Base-by-base conservation (phyloP, 1,140 invertebrate genomes). In the Trichomalopsis sarcophagae region DNA sequence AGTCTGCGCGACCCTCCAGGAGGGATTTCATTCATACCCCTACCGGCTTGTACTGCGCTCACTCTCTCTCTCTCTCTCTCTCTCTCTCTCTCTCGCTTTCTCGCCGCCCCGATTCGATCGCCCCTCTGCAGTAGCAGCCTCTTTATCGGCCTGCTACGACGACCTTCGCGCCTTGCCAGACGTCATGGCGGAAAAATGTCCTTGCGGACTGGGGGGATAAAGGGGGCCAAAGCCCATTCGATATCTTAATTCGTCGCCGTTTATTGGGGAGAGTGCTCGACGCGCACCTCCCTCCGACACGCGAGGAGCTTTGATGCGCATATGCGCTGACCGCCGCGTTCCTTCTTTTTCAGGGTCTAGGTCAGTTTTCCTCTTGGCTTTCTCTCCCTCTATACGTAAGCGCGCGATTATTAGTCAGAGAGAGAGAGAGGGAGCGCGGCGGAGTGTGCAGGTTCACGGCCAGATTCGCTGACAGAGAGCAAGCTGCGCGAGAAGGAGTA, bases 11-110 rank as follows among this genome's bases (percentile, higher is more conserved):
- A 91, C 91, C 90, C 91, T 92, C 90, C 89, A 89, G 87, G 90
- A 92, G 92, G 92, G 91, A 93, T 92, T 92, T 92, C 92, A 93
- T 93, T 93, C 92, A 92, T 93, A 89, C 88, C 89, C 87, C 90
- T 88, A 27, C 40, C 71, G 73, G 66, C 30, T 68, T 27, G 50
- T 55, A 55, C 50, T 55, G 33, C 14, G 13, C 17, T 14, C 17
- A 0, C 55, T 62, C 55, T 62, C 17, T 62, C 21, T n/a, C 6
- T 62, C 17, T n/a, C 55, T n/a, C 85, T 88, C 88, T 27, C 27
- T 27, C 27, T 27, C 27, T 27, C 27, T 27, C 27, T 27, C 27
- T 27, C 27, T 27, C 89, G 89, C n/a, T n/a, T n/a, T n/a, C n/a
- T 88, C 89, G 89, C 89, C 87, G 85, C 74, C 17, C 55, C 88